Percentiles rank a stretch among this genome's conserved stretches.
Conservation (phyloP, 2,888 invertebrate genomes). For the Lasioglossum malachurum region DNA sequence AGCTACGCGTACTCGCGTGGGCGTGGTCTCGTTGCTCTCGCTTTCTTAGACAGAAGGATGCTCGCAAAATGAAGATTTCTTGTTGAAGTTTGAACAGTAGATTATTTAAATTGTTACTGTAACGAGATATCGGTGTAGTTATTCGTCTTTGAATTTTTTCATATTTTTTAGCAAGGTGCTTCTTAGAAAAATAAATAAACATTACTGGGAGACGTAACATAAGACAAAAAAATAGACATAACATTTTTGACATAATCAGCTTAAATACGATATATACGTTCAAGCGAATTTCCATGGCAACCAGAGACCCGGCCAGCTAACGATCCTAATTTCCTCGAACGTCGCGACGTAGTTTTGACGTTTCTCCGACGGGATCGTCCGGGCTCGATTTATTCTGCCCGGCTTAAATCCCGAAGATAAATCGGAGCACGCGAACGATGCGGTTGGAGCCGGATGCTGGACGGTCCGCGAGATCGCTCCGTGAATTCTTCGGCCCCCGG, state of each 20-base stretch:
- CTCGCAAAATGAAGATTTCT: background rate
- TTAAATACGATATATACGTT: background rate
- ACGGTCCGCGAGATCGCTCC: slow-evolving; percentile 5
- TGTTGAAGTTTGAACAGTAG: background rate
- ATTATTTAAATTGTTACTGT: background rate
- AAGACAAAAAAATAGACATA: no score
- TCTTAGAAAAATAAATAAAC: background rate
- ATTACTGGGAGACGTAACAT: no score
- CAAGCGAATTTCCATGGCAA: slow-evolving; percentile 18
- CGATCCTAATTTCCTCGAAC: slow-evolving; percentile 45
- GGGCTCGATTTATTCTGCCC: slow-evolving; percentile 16
- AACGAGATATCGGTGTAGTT: background rate
- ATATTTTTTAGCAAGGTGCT: background rate
- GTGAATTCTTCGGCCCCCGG: slow-evolving; percentile 16
- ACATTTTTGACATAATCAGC: background rate
- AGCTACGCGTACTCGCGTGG: background rate
- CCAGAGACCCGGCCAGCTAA: slow-evolving; percentile 20
- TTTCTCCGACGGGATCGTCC: slow-evolving; percentile 17
- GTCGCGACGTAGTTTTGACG: slow-evolving; percentile 16
- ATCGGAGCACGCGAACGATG: slow-evolving; percentile 31
- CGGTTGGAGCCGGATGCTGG: background rate
- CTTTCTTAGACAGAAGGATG: background rate
- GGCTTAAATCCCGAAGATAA: slow-evolving; percentile 16
- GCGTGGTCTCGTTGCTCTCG: background rate
- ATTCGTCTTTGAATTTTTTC: background rate